Conservation (phyloP, 2,113 vertebrate species). For the Heterotis niloticus region DNA sequence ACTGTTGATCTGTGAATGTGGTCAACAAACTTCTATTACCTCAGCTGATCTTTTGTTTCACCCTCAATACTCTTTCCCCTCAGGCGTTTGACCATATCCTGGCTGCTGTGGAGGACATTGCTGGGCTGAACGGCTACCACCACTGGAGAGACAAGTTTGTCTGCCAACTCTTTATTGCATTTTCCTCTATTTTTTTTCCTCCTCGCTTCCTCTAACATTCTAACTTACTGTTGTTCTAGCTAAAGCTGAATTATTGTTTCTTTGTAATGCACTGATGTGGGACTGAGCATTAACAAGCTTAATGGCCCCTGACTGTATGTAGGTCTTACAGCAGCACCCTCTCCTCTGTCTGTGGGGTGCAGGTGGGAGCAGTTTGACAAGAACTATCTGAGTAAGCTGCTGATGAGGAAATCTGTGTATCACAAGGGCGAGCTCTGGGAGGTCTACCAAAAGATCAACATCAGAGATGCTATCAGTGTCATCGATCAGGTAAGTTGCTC, state of each 20-base stretch:
- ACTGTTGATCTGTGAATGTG: background rate
- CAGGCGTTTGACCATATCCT: slow-evolving; percentile 95
- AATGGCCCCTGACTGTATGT: background rate
- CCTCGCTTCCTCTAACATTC: background rate
- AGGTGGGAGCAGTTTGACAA: slow-evolving; percentile 98
- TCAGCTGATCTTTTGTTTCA: background rate
- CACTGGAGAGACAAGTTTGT: slow-evolving; percentile 96
- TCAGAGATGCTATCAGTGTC: slow-evolving; percentile 90
- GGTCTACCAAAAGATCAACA: slow-evolving; percentile 95
- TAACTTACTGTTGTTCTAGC: background rate
- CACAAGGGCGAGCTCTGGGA: slow-evolving; percentile 92
- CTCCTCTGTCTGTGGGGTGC: slow-evolving; percentile 1
- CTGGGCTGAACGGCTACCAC: slow-evolving; percentile 91
- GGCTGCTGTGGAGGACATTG: slow-evolving; percentile 92
- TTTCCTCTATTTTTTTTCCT: background rate
- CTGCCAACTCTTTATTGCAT: no score
- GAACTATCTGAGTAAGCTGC: slow-evolving; percentile 88
- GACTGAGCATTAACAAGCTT: background rate
- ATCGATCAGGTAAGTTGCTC: slow-evolving; percentile 78
- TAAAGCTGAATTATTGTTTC: background rate
- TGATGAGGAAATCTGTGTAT: slow-evolving; percentile 90
- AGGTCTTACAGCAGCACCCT: background rate
- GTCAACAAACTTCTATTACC: background rate
- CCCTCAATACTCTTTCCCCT: slow-evolving; percentile 37
- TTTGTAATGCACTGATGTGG: background rate